phyloP scores from a whole-genome alignment of 2,113 vertebrate species.

The Chaetodon trifascialis region DNA sequence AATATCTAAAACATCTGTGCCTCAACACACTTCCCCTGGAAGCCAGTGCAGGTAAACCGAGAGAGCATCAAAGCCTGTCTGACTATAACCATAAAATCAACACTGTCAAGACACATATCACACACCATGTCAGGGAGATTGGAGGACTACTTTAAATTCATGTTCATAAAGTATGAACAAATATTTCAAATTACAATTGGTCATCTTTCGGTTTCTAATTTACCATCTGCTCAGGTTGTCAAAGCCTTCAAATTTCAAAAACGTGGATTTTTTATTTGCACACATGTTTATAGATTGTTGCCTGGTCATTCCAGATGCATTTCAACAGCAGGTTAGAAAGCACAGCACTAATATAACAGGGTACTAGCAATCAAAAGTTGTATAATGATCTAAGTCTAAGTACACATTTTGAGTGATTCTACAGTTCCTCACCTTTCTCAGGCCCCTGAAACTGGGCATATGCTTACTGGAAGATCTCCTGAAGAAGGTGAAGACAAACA shows the following conservation, averaged over 20 bases:
- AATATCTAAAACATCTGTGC: neutral
- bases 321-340: neutral
- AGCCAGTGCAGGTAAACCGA: neutral
- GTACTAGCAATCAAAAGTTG: neutral
- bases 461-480: constrained; percentile 90
- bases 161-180: neutral
- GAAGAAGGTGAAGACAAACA: neutral
- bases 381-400: neutral
- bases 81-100: neutral
- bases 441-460: constrained; percentile 89
- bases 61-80: neutral
- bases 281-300: neutral
- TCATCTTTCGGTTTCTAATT: neutral
- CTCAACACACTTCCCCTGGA: constrained; percentile 9
- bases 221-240: neutral
- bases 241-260: neutral
- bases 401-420: neutral
- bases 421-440: constrained; percentile 89
- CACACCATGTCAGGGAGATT: neutral
- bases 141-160: neutral
- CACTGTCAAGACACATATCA: neutral
- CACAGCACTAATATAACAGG: too few relatives aligned
- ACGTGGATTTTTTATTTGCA: neutral
- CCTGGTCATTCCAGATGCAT: neutral
- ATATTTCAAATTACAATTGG: neutral